phyloP scores from a whole-genome alignment of 2,888 invertebrate species.

The Epicampocera succincta region DNA sequence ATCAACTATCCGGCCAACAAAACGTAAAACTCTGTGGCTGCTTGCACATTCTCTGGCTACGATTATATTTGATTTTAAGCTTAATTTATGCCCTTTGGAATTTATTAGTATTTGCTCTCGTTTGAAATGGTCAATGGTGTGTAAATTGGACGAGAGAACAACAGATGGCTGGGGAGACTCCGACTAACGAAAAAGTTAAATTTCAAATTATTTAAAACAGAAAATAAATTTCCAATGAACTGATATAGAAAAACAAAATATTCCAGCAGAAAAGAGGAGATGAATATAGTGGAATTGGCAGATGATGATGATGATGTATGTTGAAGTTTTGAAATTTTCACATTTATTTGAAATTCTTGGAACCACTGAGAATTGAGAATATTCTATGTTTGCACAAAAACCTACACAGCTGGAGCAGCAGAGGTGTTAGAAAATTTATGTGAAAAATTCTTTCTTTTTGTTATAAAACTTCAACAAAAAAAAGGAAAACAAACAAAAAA shows the following conservation, averaged over 20 bases:
- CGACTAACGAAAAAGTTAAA: slow-evolving; percentile 50
- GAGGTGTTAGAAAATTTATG: background rate
- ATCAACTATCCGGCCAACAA: slow-evolving; percentile 1
- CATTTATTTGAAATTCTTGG: background rate
- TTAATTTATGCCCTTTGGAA: slow-evolving; percentile 61
- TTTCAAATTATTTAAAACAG: slow-evolving; percentile 36
- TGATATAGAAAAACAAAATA: background rate
- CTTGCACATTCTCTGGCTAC: slow-evolving; percentile 26
- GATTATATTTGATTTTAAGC: slow-evolving; percentile 59
- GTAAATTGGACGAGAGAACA: slow-evolving; percentile 47
- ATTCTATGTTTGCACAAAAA: background rate
- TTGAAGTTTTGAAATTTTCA: slow-evolving; percentile 12
- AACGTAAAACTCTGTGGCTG: slow-evolving; percentile 14
- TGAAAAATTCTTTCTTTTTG: no score
- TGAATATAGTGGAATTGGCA: slow-evolving; percentile 6
- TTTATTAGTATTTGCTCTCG: slow-evolving; percentile 56
- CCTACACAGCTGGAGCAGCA: background rate
- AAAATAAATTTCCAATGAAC: slow-evolving; percentile 39
- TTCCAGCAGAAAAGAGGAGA: background rate
- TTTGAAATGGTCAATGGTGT: slow-evolving; percentile 61
- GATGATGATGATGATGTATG: slow-evolving; percentile 13
- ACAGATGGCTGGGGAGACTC: slow-evolving; percentile 25
- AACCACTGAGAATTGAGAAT: background rate
- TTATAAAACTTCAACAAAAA: no score
- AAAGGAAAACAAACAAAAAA: no score